Conservation (phyloP, 2,113 vertebrate genomes). For the human (Homo sapiens) region GRCh38 chr2:116821501-116822000, state of each 20-base stretch:
- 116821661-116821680: not conserved
- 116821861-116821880: not conserved
- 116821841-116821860: not conserved
- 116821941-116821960: not conserved
- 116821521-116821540: not conserved
- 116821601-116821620: not conserved
- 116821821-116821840: not conserved
- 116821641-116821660: not conserved
- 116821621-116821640: not conserved
- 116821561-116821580: not conserved
- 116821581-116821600: not conserved
- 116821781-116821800: not conserved
- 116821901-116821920: not conserved
- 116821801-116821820: fast-evolving
- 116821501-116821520: not conserved
- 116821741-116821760: not conserved
- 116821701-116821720: not conserved
- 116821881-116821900: not conserved
- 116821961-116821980: not conserved
- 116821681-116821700: not conserved
- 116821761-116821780: not conserved
- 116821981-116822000: not conserved
- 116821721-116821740: not conserved
- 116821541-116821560: not conserved
- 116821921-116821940: not conserved